Percentiles rank a stretch among this genome's conserved stretches.
Evolutionary conservation across 2,888 invertebrate species (phyloP).

Genomic region (Mechanitis messenoides): DNA sequence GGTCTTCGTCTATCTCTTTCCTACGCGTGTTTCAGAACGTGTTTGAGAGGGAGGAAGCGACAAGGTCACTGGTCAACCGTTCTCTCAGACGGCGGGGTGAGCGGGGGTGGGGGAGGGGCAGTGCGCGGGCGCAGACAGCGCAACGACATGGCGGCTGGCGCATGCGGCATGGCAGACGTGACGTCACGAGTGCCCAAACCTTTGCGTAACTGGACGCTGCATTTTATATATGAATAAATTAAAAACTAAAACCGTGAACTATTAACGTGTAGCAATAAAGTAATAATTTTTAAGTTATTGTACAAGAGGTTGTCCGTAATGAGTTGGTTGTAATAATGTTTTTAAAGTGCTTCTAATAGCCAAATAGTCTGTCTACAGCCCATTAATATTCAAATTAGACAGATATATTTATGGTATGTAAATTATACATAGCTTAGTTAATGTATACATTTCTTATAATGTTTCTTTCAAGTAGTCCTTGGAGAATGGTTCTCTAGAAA

Average conservation of each 20-base stretch:
- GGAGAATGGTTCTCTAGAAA: too few species aligned
- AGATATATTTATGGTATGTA: slow-evolving; percentile 14
- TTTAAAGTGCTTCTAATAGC: too few species aligned
- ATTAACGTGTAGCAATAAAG: neutral
- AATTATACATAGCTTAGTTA: slow-evolving; percentile 12
- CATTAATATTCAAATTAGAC: slow-evolving; percentile 16
- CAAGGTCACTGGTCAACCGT: slow-evolving; percentile 75
- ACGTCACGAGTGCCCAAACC: slow-evolving; percentile 54
- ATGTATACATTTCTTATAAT: slow-evolving; percentile 9
- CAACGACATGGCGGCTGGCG: slow-evolving; percentile 54
- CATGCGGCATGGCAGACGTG: slow-evolving; percentile 47
- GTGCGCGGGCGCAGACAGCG: slow-evolving; percentile 66
- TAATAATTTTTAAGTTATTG: neutral
- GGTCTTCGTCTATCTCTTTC: slow-evolving; percentile 37
- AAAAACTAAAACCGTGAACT: slow-evolving; percentile 5
- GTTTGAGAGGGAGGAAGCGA: slow-evolving; percentile 54
- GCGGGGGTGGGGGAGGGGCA: slow-evolving; percentile 42
- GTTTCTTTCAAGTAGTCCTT: slow-evolving; percentile 1
- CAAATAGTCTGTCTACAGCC: slow-evolving; percentile 3
- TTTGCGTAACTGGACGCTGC: slow-evolving; percentile 61
- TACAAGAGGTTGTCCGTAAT: neutral
- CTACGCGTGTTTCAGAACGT: slow-evolving; percentile 38
- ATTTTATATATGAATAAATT: slow-evolving; percentile 17
- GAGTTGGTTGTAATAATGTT: too few species aligned
- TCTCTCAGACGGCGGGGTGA: slow-evolving; percentile 64